Evolutionary conservation across 2,888 invertebrate species (phyloP), one percentile per base, ranked within the genome.

Genomic region (Cerastis leucographa): DNA sequence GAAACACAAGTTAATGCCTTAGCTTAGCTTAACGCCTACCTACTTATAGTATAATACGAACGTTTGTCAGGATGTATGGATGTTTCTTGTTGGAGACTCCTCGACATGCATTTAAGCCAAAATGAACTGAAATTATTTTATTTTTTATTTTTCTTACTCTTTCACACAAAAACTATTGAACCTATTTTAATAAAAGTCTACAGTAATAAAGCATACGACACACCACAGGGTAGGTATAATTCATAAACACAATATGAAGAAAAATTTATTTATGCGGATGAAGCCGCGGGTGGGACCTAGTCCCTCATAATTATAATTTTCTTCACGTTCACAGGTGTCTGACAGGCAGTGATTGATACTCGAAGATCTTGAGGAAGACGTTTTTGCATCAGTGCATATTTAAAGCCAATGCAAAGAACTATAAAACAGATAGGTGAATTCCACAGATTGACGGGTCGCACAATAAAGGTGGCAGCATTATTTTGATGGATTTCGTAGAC

Each of bases 261-360:
- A 54, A 51, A 54, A n/a, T 5, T 12, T n/a, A 54, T 56, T 56
- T 8, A 8, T 14, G 7, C 0, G 8, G 14, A 2, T 1, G 25
- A 59, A 29, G 12, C 17, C 8, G 25, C 8, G 11, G 29, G 3
- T 3, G 17, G 17, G 17, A 17, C 29, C 59, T 29, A 29, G 59
- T 59, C n/a, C 6, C 35, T 22, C n/a, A 17, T 25, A 4, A 46
- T 79, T 51, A 80, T 14, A 11, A 80, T 44, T 59, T 17, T 25
- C 19, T 59, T 44, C 80, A 80, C 80, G 80, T 78, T 22, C 29
- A 7, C 2, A 7, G 6, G 17, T 17, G 22, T 29, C 4, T 14
- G 78, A 66, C 66, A 66, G 42, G 9, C 0, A 5, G 17, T 66
- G 78, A 80, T 73, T 66, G 65, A 78, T 66, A 40, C 5, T n/a